phyloP scores from a whole-genome alignment of 2,113 vertebrate genomes.

The Orthochromis indermauri region DNA sequence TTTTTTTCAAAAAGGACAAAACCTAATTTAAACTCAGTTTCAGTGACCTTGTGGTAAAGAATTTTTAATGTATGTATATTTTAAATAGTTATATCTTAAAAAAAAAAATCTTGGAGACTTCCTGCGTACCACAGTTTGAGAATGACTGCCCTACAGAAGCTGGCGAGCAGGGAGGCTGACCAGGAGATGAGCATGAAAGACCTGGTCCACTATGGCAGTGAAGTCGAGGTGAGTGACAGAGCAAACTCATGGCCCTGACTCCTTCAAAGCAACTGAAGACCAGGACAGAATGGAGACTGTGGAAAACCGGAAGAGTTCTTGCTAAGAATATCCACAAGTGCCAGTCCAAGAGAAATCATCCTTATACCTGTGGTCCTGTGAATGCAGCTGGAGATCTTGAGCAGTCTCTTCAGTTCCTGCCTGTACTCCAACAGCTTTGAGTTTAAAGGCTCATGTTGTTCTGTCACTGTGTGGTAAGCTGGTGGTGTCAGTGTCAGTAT shows the following conservation, averaged over 20 bases:
- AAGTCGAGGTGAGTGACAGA: neutral
- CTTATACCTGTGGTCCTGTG: neutral
- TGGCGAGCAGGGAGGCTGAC: neutral
- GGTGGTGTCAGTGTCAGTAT: neutral
- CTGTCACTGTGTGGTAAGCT: neutral
- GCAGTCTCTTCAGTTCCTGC: neutral
- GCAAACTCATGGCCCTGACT: neutral
- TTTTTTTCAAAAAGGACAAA: neutral
- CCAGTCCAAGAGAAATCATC: neutral
- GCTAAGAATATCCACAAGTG: neutral
- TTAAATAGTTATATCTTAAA: neutral
- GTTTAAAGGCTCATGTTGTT: neutral
- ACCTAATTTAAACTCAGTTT: neutral
- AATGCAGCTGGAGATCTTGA: neutral
- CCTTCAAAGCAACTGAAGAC: neutral
- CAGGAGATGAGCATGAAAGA: neutral
- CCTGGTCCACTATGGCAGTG: neutral
- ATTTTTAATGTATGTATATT: neutral
- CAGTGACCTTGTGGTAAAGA: neutral
- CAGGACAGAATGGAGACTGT: neutral
- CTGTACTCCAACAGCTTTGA: neutral
- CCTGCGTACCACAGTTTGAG: neutral
- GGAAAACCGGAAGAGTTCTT: neutral
- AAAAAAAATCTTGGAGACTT: neutral
- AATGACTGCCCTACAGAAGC: neutral